Base-by-base conservation (phyloP, 2,113 vertebrate species). In the Ornithorhynchus anatinus region DNA sequence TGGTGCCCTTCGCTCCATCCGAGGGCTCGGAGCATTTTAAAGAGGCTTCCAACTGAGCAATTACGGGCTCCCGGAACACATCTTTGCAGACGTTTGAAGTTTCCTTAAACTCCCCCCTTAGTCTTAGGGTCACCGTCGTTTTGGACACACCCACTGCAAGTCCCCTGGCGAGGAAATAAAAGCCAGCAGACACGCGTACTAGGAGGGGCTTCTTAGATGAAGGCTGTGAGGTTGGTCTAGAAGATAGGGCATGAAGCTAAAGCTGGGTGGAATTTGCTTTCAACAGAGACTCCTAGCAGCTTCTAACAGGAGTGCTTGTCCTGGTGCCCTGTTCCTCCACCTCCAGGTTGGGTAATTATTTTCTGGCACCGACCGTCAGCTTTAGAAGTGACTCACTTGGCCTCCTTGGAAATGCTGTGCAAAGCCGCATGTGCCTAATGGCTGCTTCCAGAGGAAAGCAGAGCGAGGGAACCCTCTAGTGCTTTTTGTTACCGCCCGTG, bases 351-450 rank as follows among this genome's bases (percentile, higher is more conserved):
- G n/a, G 45, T 8, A 48, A 48, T 29, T 48, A 48, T 48, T 27
- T 27, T 48, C n/a, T 61, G 66, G 76, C 62, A n/a, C 7, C 12
- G 5, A 7, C 3, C 6, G 37, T 31, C 35, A 14, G 5, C 37
- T 13, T 22, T 16, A 62, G 62, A 45, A 20, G 23, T 29, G 54
- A 56, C 38, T 61, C 29, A 33, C 16, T 7, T 0, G 33, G n/a
- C 45, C 1, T 1, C 2, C 22, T 3, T 5, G 22, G 15, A 2
- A 1, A 20, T 4, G 22, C 6, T 5, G 4, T 25, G 32, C 8
- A 7, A 23, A 38, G 15, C 0, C 6, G 32, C 7, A 2, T 2
- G 14, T 3, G 4, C 4, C 1, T 2, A 1, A 4, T 3, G 8
- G 22, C 12, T 1, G 0, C 8, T 40, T 19, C 17, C 3, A 20